A percentile compares a stretch with the other conserved stretches of the same genome.
Conservation (phyloP, 2,888 invertebrate species). For the Disparrhopalites patrizii region DNA sequence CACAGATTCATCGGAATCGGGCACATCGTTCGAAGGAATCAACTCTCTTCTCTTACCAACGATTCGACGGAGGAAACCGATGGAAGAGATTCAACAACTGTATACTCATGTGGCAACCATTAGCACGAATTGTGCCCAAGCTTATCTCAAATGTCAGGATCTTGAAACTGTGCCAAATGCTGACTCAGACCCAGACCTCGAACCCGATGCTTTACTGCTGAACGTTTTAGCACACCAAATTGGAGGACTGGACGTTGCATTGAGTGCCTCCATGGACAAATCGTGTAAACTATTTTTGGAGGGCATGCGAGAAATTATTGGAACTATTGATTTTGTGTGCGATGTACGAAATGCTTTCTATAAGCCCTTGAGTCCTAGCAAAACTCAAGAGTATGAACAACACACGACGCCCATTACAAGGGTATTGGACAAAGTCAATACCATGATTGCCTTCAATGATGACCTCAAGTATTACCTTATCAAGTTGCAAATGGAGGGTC, state of each 20-base stretch:
- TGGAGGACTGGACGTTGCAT: constrained; percentile 10
- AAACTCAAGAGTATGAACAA: not conserved
- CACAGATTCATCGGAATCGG: not conserved
- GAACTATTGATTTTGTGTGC: constrained; percentile 9
- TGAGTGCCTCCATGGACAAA: not conserved
- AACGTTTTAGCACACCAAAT: constrained; percentile 13
- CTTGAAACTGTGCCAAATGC: not conserved
- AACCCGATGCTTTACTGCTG: constrained; percentile 4
- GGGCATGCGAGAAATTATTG: constrained; percentile 9
- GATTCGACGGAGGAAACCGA: constrained; percentile 5
- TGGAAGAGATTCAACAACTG: constrained; percentile 12
- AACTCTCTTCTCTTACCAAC: not conserved
- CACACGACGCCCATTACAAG: not conserved
- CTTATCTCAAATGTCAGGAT: constrained; percentile 12
- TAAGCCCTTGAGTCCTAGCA: not conserved
- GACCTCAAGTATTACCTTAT: constrained; percentile 14
- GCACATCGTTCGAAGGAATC: not conserved
- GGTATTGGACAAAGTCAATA: not conserved
- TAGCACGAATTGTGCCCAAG: constrained; percentile 12
- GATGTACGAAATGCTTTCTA: constrained; percentile 2
- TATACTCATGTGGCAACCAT: constrained; percentile 7
- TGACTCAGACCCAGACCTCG: not conserved
- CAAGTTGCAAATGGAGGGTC: constrained; percentile 11
- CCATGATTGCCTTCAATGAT: not conserved
- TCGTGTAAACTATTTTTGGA: constrained; percentile 5